These are phyloP conservation scores for Enoplosus armatus DNA, from an alignment of 2,797 vertebrate genomes.

Conservation along the genomic window DNA sequence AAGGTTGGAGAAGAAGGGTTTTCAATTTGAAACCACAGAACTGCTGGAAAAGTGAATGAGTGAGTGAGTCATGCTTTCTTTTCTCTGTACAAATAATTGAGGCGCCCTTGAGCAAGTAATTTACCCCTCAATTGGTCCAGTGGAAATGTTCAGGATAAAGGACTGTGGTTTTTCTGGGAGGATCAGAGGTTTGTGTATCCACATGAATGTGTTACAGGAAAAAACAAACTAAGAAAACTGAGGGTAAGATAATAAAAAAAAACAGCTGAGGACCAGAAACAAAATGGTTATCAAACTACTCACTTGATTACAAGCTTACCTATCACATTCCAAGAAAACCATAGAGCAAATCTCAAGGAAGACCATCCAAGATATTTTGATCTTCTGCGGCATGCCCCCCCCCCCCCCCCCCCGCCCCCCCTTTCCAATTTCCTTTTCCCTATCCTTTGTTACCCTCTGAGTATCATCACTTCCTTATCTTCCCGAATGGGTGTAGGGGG, in stretches of 20 bases:
- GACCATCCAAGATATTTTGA: constrained; percentile 59
- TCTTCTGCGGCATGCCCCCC: constrained; percentile 47
- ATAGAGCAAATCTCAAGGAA: constrained; percentile 51
- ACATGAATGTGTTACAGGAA: constrained; percentile 3
- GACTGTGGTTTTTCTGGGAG: constrained; percentile 24
- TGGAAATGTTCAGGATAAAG: constrained; percentile 27
- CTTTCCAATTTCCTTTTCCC: constrained; percentile 78
- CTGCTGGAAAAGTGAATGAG: constrained; percentile 15
- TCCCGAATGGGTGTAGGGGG: constrained; percentile 47
- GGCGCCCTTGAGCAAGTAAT: constrained; percentile 63
- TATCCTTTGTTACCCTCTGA: constrained; percentile 71
- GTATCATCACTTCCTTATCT: constrained; percentile 79
- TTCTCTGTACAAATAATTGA: constrained; percentile 52
- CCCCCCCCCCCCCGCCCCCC: constrained; percentile 54
- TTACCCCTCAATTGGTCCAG: constrained; percentile 39
- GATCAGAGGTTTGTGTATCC: constrained; percentile 1
- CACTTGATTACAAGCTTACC: constrained; percentile 46
- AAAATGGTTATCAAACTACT: constrained; percentile 38
- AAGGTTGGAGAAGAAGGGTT: constrained; percentile 22
- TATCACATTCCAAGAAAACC: constrained; percentile 41
- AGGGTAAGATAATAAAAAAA: constrained; percentile 1
- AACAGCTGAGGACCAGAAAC: constrained; percentile 16
- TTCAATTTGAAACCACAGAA: constrained; percentile 43
- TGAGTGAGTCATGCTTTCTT: constrained; percentile 57
- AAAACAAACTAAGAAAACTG: constrained; percentile 8